Percentiles rank a stretch among this genome's conserved stretches.
Evolutionary conservation across 2,888 invertebrate species (phyloP).

Genomic region (Bugulina stolonifera): DNA sequence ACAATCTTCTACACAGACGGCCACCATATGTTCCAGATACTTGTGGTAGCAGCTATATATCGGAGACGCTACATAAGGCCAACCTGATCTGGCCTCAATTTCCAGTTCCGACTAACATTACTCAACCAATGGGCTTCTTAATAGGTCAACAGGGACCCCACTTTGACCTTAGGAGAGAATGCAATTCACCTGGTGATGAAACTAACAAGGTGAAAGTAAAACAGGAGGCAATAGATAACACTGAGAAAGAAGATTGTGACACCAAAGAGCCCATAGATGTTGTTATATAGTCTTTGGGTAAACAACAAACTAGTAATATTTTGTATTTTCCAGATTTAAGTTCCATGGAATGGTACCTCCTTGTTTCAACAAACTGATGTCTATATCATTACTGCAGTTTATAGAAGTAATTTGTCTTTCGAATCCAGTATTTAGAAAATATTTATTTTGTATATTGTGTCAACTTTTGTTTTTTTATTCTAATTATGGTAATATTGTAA

Average conservation of each 20-base stretch:
- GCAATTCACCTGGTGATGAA: not conserved
- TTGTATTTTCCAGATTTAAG: no score
- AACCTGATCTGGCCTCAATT: conserved; percentile 41
- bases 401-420: no score
- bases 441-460: no score
- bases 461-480: no score
- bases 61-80: conserved; percentile 52
- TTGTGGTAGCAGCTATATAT: not conserved
- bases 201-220: not conserved
- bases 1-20: conserved; percentile 51
- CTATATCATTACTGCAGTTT: no score
- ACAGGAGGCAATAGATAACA: not conserved
- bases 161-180: not conserved
- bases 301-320: no score
- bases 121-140: conserved; percentile 55
- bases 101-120: conserved; percentile 54
- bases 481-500: no score
- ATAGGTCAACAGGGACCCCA: conserved; percentile 36
- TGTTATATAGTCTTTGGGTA: no score
- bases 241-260: not conserved
- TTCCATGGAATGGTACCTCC: no score
- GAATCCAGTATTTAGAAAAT: no score
- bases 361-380: no score
- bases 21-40: not conserved
- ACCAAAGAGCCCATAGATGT: not conserved